Evolutionary conservation across 2,113 vertebrate species (phyloP), one percentile per base, ranked within the genome.

Genomic region (Pionites leucogaster): DNA sequence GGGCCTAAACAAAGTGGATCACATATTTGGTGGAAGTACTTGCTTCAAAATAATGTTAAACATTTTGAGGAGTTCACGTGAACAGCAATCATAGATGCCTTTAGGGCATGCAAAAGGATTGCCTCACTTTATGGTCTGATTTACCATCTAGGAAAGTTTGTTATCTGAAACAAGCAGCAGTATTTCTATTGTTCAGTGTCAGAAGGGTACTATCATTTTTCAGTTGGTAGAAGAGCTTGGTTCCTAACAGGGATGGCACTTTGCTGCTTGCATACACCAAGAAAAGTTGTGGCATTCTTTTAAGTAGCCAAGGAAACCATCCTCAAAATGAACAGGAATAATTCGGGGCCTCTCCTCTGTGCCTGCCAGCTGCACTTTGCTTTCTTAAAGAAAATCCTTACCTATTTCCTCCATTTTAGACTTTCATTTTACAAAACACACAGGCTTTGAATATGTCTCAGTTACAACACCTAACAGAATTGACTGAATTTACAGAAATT

Each of bases 261-360:
- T 85, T 52, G 28, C 25, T 72, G 24, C 37, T 52, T 65, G 27
- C 37, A 22, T 55, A n/a, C 69, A 23, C 17, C 17, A 22, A 60
- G 78, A 80, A 47, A 84, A 75, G 37, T 87, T 88, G 49, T 70
- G 64, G 27, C 70, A 80, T 86, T 93, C 74, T 62, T 90, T 74
- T 63, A 88, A 76, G 74, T 49, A 93, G 59, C 76, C 68, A 57
- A 46, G 82, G 95, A 95, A 94, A 95, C 92, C 28, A 63, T 67
- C 19, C 53, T 87, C 63, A 85, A 88, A 85, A 93, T 50, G 57
- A 77, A 69, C 33, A 64, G 17, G 70, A 62, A 81, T 79, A 83
- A 44, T 82, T 72, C 47, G 82, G 11, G 42, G 25, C 25, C 37
- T 80, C 44, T 75, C 16, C 31, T 28, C 31, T 3, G 2, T 39